phyloP scores from a whole-genome alignment of 1,140 invertebrate genomes.

The Drosophila sucinea region DNA sequence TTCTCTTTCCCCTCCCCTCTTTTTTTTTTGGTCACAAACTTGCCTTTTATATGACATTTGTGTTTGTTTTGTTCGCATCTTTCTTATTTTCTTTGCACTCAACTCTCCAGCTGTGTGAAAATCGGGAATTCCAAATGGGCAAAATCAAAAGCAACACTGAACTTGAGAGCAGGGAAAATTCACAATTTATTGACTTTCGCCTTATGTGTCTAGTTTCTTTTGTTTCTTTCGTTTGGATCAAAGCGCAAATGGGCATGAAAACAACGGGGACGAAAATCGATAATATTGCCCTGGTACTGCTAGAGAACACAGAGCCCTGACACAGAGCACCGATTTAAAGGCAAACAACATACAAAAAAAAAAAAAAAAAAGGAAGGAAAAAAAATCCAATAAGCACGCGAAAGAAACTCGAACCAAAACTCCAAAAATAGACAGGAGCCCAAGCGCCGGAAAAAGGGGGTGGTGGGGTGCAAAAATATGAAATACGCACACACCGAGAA shows the following conservation, averaged over 20 bases:
- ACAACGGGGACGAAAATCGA: conserved; percentile 66
- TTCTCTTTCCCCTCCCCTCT: conserved; percentile 13
- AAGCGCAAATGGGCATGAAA: conserved; percentile 57
- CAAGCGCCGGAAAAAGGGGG: conserved; percentile 66
- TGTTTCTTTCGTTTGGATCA: conserved; percentile 61
- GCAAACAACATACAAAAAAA: conserved; percentile 58
- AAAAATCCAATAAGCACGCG: conserved; percentile 73
- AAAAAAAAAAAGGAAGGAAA: conserved; percentile 6
- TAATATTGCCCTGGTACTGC: conserved; percentile 44
- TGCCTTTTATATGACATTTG: conserved; percentile 2
- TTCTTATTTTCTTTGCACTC: conserved; percentile 28
- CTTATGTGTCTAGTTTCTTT: conserved; percentile 48
- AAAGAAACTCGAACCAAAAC: conserved; percentile 55
- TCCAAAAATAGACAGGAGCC: conserved; percentile 69
- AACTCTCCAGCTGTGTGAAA: conserved; percentile 41
- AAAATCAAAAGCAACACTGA: conserved; percentile 35
- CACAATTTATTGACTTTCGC: conserved; percentile 49
- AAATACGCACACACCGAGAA: conserved; percentile 44
- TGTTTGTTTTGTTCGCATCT: conserved; percentile 45
- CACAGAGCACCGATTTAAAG: conserved; percentile 44
- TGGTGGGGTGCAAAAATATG: conserved; percentile 47
- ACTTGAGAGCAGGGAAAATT: conserved; percentile 31
- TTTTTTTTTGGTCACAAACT: neutral
- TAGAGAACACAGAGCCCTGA: conserved; percentile 33
- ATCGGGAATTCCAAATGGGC: conserved; percentile 7